phyloP scores from a whole-genome alignment of 2,888 invertebrate species.

The Thalpophila matura region DNA sequence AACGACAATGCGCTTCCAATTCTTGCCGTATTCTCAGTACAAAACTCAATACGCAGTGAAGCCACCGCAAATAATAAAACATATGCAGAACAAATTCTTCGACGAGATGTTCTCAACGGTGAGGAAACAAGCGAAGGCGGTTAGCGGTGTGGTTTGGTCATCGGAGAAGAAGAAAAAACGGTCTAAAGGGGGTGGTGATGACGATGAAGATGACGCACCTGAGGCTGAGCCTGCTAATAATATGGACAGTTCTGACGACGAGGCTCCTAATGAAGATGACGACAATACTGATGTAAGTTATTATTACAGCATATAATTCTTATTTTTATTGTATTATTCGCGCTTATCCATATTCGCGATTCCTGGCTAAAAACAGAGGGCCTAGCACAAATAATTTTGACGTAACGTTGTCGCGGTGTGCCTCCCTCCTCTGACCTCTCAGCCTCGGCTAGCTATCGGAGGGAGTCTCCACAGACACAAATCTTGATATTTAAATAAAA shows the following conservation, averaged over 20 bases:
- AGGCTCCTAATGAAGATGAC: slow-evolving; percentile 91
- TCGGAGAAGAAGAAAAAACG: slow-evolving; percentile 83
- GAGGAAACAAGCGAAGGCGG: slow-evolving; percentile 90
- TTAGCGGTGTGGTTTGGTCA: slow-evolving; percentile 88
- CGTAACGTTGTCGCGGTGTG: too few species aligned
- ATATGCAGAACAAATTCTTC: slow-evolving; percentile 94
- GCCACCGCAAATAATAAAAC: slow-evolving; percentile 93
- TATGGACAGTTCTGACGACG: slow-evolving; percentile 92
- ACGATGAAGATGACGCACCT: slow-evolving; percentile 79
- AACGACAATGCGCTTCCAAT: slow-evolving; percentile 93
- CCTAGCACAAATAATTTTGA: too few species aligned
- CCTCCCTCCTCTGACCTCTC: too few species aligned
- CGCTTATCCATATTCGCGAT: too few species aligned
- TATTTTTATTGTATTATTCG: too few species aligned
- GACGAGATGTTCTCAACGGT: slow-evolving; percentile 92
- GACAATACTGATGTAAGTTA: slow-evolving; percentile 86
- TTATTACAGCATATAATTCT: background rate
- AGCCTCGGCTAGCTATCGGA: too few species aligned
- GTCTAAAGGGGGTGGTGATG: slow-evolving; percentile 74
- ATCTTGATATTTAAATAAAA: too few species aligned
- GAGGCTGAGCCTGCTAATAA: slow-evolving; percentile 69
- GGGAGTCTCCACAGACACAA: too few species aligned
- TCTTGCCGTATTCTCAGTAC: slow-evolving; percentile 94
- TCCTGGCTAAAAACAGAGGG: too few species aligned
- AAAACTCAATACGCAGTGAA: slow-evolving; percentile 93